These are phyloP conservation scores for Acanthoscelides obtectus DNA, from an alignment of 2,888 invertebrate genomes.

Conservation along the genomic window DNA sequence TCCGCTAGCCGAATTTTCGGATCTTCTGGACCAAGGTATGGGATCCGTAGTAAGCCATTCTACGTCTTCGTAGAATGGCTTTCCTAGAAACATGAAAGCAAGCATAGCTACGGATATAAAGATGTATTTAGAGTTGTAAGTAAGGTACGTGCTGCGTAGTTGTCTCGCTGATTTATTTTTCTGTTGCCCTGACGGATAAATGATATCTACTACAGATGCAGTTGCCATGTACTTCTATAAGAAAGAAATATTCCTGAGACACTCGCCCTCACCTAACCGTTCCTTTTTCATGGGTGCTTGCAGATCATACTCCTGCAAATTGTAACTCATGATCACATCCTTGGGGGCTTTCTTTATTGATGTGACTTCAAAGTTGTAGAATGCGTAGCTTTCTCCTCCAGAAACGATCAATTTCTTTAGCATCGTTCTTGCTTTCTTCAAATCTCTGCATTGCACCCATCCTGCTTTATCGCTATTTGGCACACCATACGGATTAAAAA, in stretches of 20 bases:
- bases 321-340: conserved; percentile 47
- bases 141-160: background rate
- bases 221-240: too few relatives aligned
- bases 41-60: conserved; percentile 42
- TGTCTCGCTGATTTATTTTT: too few relatives aligned
- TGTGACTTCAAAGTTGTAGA: conserved; percentile 56
- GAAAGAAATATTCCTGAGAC: too few relatives aligned
- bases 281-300: conserved; percentile 43
- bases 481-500: conserved; percentile 58
- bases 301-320: conserved; percentile 48
- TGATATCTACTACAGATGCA: too few relatives aligned
- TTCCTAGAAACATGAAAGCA: conserved; percentile 29
- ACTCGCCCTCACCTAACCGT: conserved; percentile 26
- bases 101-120: too few relatives aligned
- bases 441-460: conserved; percentile 50
- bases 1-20: conserved; percentile 30
- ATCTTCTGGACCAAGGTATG: conserved; percentile 41
- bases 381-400: conserved; percentile 44
- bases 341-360: conserved; percentile 54
- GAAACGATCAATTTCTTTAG: conserved; percentile 15
- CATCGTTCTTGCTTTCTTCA: conserved; percentile 37
- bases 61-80: conserved; percentile 42
- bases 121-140: background rate
- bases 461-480: conserved; percentile 39
- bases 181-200: too few relatives aligned